A percentile compares a stretch with the other conserved stretches of the same genome.
Conservation (phyloP, 1,140 invertebrate genomes). For the Drosophila asahinai region DNA sequence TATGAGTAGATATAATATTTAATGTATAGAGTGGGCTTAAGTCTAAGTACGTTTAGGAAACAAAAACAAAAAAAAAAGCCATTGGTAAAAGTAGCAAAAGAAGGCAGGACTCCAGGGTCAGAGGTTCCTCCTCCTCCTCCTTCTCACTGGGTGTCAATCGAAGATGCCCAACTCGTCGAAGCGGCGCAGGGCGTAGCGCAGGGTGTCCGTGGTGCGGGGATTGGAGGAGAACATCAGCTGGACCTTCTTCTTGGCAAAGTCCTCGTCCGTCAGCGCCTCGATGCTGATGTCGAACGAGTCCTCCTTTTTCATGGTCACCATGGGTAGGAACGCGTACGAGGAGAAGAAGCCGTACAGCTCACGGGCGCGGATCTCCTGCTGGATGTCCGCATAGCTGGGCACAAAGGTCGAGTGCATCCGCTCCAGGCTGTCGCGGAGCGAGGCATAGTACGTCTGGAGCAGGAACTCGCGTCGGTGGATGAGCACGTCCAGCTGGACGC, state of each 20-base stretch:
- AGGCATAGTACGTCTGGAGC: conserved; percentile 68
- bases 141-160: conserved; percentile 39
- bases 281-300: conserved; percentile 77
- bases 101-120: not conserved
- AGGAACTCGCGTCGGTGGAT: conserved; percentile 74
- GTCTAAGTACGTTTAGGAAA: conserved; percentile 39
- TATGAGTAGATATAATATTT: conserved; percentile 27
- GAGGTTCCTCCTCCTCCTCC: not conserved
- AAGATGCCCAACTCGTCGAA: conserved; percentile 79
- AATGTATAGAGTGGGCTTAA: conserved; percentile 36
- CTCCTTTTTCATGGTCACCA: conserved; percentile 83
- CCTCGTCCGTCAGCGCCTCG: conserved; percentile 67
- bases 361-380: conserved; percentile 64
- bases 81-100: conserved; percentile 23
- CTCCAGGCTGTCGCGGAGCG: conserved; percentile 66
- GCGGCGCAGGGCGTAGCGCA: conserved; percentile 71
- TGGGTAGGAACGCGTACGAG: conserved; percentile 76
- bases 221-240: conserved; percentile 82
- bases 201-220: conserved; percentile 75
- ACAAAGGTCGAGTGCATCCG: conserved; percentile 64
- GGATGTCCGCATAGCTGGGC: conserved; percentile 69
- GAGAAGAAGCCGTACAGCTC: conserved; percentile 82
- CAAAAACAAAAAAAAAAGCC: conserved; percentile 47
- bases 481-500: conserved; percentile 78
- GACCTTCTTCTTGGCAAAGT: conserved; percentile 79